Percentiles rank a stretch among this genome's conserved stretches.
Conservation (phyloP, 2,797 vertebrate species). For the Amniataba percoides region DNA sequence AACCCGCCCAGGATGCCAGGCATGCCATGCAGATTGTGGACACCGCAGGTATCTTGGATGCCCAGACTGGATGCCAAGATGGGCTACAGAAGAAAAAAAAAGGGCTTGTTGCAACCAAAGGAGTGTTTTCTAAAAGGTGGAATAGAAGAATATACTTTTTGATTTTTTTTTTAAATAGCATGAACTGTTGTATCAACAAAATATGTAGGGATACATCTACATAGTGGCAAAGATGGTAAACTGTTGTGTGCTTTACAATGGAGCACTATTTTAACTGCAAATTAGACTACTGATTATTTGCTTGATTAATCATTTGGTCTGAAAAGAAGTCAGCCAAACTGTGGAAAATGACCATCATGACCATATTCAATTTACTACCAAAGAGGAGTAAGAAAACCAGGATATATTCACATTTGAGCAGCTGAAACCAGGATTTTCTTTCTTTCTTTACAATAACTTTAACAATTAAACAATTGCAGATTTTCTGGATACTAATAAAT, state of each 20-base stretch:
- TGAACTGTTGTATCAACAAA: not conserved
- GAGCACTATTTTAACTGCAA: not conserved
- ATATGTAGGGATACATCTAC: not conserved
- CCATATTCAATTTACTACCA: not conserved
- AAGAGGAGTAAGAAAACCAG: not conserved
- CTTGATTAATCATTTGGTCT: not conserved
- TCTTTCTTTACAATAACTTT: not conserved
- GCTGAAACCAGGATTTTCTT: not conserved
- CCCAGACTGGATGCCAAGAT: conserved; percentile 88
- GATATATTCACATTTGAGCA: not conserved
- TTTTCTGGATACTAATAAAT: not conserved
- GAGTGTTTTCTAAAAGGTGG: conserved; percentile 1
- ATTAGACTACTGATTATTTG: not conserved
- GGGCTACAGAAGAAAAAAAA: conserved; percentile 83
- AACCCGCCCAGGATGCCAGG: conserved; percentile 94
- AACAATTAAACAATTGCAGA: not conserved
- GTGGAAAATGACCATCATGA: not conserved
- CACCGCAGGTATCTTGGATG: conserved; percentile 96
- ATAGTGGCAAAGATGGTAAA: not conserved
- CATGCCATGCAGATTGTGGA: conserved; percentile 97
- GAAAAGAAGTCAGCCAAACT: not conserved
- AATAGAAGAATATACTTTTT: not conserved
- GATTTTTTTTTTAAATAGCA: not conserved
- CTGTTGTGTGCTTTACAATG: not conserved
- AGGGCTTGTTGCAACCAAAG: not conserved